Evolutionary conservation across 1,140 invertebrate genomes (phyloP), one percentile per base, ranked within the genome.

Genomic region (Acromyrmex echinatior): DNA sequence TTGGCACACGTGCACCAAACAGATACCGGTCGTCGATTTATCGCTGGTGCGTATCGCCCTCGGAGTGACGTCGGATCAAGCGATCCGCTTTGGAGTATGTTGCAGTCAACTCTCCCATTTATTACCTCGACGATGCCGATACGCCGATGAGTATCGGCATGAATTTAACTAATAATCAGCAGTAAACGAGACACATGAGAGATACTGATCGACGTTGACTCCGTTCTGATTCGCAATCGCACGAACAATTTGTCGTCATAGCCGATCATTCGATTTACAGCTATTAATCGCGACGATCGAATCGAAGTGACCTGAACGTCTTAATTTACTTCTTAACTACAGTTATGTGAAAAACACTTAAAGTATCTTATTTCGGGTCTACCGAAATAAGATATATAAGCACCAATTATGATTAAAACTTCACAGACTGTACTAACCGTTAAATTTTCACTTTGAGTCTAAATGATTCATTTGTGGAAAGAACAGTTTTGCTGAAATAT

Each of bases 151-250:
- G 63, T 62, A 84, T 76, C 56, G 58, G 80, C 70, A 76, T 62
- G 70, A 62, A 76, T 84, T 82, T 76, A 76, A 62, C 80, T 76
- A 76, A 84, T 84, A 84, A 84, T 84, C 80, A 74, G n/a, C 12
- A 12, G 51, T 73, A 63, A 74, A 12, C 68, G 68, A 82, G 80
- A 82, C 58, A 49, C 39, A 49, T 60, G 12, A 18, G 53, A 62
- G 68, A 82, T 82, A 18, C 56, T 49, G 35, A 84, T 84, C 80
- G 80, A 74, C 39, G 68, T 82, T 49, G 49, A 58, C 63, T 58
- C 21, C 49, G 9, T 51, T 66, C 28, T 3, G 65, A 70, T 71
- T 71, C 10, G 78, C 78, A 58, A 81, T 81, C 21, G 9, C 10
- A 35, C 10, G 31, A 4, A 58, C 35, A n/a, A 81, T 70, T 71